Conservation (phyloP, 2,888 invertebrate species). For the Drosophila quasianomalipes region DNA sequence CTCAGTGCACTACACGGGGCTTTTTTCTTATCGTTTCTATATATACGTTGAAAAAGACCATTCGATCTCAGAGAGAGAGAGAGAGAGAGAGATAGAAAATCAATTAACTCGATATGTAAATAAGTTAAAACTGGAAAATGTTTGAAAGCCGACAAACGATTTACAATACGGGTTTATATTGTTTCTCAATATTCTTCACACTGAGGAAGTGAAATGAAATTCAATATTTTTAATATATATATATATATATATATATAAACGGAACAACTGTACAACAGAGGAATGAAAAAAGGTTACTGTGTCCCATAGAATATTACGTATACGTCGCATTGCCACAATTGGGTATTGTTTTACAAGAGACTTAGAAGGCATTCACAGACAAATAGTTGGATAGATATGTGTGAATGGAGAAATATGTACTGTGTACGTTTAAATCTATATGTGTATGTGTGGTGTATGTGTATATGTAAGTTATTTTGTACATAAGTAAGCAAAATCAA, state of each 20-base stretch:
- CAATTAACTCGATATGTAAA: background rate
- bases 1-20: background rate
- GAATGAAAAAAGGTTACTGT: constrained; percentile 15
- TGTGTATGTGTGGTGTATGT: constrained; percentile 10
- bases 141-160: background rate
- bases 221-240: background rate
- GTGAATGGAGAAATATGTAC: constrained; percentile 8
- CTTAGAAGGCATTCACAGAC: constrained; percentile 22
- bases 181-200: background rate
- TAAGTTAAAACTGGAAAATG: background rate
- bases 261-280: constrained; percentile 17
- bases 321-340: constrained; percentile 56
- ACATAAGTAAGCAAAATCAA: constrained; percentile 72
- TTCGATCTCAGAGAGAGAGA: too few species aligned
- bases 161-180: background rate
- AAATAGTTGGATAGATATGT: constrained; percentile 28
- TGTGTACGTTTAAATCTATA: constrained; percentile 12
- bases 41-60: background rate
- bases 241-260: background rate
- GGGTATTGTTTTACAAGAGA: constrained; percentile 50
- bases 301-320: constrained; percentile 53
- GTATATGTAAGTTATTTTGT: constrained; percentile 50
- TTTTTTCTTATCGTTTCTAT: background rate
- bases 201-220: background rate
- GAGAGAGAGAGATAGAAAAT: background rate